Conservation (phyloP, 2,888 invertebrate genomes). For the Macrosoma leucophasiata region DNA sequence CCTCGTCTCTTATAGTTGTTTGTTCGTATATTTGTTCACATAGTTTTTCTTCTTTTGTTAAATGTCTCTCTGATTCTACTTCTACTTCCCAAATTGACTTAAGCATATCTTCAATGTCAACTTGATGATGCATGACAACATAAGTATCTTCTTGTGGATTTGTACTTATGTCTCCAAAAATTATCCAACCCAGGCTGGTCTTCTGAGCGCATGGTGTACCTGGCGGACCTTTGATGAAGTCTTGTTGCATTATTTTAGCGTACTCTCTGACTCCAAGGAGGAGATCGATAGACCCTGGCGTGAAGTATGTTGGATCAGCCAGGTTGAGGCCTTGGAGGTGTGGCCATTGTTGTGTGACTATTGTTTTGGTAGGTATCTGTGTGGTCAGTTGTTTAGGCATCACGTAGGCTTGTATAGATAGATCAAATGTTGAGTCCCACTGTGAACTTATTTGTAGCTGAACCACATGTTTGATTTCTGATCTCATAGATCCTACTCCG, state of each 20-base stretch:
- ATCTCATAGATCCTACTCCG: constrained; percentile 10
- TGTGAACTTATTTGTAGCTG: constrained; percentile 7
- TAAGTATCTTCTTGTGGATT: no score
- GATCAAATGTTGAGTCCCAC: background rate
- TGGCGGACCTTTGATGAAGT: constrained; percentile 7
- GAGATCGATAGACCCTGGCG: constrained; percentile 25
- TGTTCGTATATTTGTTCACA: constrained; percentile 22
- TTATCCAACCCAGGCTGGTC: constrained; percentile 3
- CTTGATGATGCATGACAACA: no score
- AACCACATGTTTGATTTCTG: constrained; percentile 7
- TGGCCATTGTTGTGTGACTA: constrained; percentile 1
- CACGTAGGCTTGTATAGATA: constrained; percentile 6
- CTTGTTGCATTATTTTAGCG: constrained; percentile 12
- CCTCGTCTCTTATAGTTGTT: constrained; percentile 13
- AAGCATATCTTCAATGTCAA: no score
- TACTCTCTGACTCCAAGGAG: constrained; percentile 26
- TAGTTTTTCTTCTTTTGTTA: constrained; percentile 20
- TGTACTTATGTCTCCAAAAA: constrained; percentile 1
- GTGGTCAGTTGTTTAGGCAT: constrained; percentile 10
- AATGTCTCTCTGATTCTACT: no score
- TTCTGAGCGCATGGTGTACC: constrained; percentile 6
- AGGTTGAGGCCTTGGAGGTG: constrained; percentile 11
- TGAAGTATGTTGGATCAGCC: constrained; percentile 23
- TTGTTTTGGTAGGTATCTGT: constrained; percentile 5
- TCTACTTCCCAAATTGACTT: no score